phyloP scores from a whole-genome alignment of 2,113 vertebrate species.

The Anguilla rostrata region DNA sequence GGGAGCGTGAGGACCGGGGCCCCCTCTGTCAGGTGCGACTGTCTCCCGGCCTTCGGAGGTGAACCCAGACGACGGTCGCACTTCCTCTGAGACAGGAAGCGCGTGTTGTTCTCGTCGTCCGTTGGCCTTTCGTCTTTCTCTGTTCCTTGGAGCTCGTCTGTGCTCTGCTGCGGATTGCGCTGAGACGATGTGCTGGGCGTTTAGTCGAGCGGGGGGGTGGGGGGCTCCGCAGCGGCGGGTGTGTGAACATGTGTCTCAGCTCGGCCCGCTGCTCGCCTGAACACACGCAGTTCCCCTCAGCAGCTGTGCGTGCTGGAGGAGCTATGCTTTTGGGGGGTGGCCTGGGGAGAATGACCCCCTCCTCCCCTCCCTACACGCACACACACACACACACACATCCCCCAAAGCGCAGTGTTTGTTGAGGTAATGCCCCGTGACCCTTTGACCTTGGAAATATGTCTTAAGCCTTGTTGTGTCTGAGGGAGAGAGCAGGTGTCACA shows the following conservation, averaged over 20 bases:
- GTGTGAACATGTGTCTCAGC: not conserved
- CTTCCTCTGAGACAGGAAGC: not conserved
- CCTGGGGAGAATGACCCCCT: not conserved
- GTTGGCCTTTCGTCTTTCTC: not conserved
- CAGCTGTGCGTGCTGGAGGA: slow-evolving; percentile 5
- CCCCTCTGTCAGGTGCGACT: not conserved
- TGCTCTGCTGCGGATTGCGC: not conserved
- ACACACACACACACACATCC: not conserved
- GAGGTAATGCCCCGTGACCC: slow-evolving; percentile 34
- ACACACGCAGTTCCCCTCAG: not conserved
- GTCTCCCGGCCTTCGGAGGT: not conserved
- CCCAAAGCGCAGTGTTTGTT: slow-evolving; percentile 18
- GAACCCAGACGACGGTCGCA: not conserved
- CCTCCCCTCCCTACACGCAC: not conserved
- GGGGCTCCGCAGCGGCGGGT: not conserved
- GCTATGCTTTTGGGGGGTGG: not conserved
- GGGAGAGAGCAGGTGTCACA: slow-evolving; percentile 32
- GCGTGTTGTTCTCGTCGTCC: not conserved
- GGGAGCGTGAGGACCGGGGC: no score
- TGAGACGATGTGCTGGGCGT: not conserved
- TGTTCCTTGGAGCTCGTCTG: slow-evolving; percentile 8
- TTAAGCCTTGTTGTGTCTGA: slow-evolving; percentile 38
- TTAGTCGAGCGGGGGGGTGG: not conserved
- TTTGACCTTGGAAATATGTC: slow-evolving; percentile 24
- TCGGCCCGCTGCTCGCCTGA: not conserved